Conservation (phyloP, 2,113 vertebrate species). For the Motacilla tschutschensis region DNA sequence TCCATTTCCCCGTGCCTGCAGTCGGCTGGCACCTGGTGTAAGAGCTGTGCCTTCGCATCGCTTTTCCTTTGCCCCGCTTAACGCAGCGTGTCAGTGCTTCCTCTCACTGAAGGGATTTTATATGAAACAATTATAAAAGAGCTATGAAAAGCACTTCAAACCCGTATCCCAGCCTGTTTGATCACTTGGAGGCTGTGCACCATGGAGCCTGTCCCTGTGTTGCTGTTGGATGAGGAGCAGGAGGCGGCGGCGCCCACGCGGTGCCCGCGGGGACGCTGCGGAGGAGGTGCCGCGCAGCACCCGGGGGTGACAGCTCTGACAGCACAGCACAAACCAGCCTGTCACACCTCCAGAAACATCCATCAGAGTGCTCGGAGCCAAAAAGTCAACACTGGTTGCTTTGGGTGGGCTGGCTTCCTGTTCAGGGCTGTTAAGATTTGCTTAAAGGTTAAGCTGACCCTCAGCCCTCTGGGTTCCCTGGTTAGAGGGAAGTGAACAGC, state of each 20-base stretch:
- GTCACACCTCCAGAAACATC: background rate
- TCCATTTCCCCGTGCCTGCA: background rate
- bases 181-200: background rate
- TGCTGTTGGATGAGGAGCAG: background rate
- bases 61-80: background rate
- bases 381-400: background rate
- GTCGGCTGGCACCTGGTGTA: background rate
- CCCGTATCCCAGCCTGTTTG: background rate
- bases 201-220: background rate
- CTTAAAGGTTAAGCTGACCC: background rate
- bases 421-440: background rate
- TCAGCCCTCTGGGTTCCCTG: background rate
- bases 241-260: background rate
- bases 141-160: background rate
- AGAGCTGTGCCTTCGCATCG: background rate
- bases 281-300: background rate
- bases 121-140: background rate
- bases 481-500: background rate
- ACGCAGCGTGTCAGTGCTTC: background rate
- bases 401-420: background rate
- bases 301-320: background rate
- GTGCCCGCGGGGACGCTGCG: background rate
- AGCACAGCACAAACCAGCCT: background rate
- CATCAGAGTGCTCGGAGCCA: background rate
- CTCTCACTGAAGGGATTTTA: background rate